phyloP scores from a whole-genome alignment of 2,113 vertebrate species.

The Lagopus leucura region DNA sequence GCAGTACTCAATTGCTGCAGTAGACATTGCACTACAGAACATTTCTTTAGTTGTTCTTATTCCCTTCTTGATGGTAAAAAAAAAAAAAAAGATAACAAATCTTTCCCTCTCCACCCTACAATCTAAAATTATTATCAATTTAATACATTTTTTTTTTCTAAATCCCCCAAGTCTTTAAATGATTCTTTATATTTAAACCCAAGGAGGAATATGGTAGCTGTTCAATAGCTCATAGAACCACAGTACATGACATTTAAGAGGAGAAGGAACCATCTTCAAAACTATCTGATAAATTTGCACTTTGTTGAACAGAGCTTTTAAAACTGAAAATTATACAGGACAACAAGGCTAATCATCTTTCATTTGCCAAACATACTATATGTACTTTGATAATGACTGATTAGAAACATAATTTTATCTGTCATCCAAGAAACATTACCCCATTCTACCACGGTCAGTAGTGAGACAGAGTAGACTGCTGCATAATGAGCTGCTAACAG shows the following conservation, averaged over 20 bases:
- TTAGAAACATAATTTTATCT: slow-evolving; percentile 20
- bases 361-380: background rate
- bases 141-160: background rate
- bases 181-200: background rate
- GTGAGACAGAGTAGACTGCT: background rate
- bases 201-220: background rate
- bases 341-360: background rate
- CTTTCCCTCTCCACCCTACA: background rate
- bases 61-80: background rate
- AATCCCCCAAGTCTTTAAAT: background rate
- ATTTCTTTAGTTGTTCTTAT: background rate
- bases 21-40: background rate
- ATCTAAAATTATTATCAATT: background rate
- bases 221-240: background rate
- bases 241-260: background rate
- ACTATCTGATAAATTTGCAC: background rate
- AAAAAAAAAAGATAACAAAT: background rate
- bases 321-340: slow-evolving; percentile 5
- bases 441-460: background rate
- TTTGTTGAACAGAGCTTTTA: background rate
- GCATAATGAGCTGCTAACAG: background rate
- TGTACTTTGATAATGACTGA: slow-evolving; percentile 14
- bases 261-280: background rate
- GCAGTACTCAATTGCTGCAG: background rate
- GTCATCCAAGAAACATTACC: background rate